Base-by-base conservation (phyloP, 2,113 vertebrate genomes). In the Antechinus stuartii region DNA sequence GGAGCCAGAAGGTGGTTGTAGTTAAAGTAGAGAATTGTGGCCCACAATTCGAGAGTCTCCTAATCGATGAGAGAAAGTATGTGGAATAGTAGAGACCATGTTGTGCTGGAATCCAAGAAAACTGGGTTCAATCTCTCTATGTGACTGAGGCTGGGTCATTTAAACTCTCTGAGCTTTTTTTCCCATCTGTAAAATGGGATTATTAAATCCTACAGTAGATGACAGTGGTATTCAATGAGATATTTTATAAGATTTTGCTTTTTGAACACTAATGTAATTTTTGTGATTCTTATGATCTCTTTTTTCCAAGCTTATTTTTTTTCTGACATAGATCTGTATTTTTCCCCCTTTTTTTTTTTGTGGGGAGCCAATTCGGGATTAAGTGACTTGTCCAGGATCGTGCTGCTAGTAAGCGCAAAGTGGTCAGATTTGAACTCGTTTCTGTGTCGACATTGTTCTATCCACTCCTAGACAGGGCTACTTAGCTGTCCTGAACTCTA, bases 1-100 rank as follows among this genome's bases (percentile, higher is more conserved):
- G 92, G 68, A 35, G 49, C 89, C 89, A 8, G 30, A 96, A 93
- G 96, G 94, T n/a, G 54, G 0, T 93, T 95, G 61, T 30, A 16
- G 93, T 97, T 94, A 42, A 97, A 91, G 46, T 54, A 50, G 27
- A 95, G 94, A 95, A 54, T 93, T 35, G 94, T 23, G 19, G 14
- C 16, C 68, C 6, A 22, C 16, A 42, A 84, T n/a, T 42, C n/a
- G 42, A 42, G 68, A 84, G n/a, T 76, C 4, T 19, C 30, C 14
- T n/a, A 7, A 11, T 84, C 68, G 19, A 84, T 42, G n/a, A n/a
- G n/a, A 84, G 19, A 42, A 5, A 84, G 35, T 22, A 6, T 42
- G 7, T 23, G 16, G n/a, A 42, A 35, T 84, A 84, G n/a, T 42
- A 84, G 19, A 84, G n/a, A 84, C 19, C 35, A 42, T 42, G n/a